These are phyloP conservation scores for Drosophila baimaii DNA, from an alignment of 1,140 invertebrate species.

Conservation along the genomic window DNA sequence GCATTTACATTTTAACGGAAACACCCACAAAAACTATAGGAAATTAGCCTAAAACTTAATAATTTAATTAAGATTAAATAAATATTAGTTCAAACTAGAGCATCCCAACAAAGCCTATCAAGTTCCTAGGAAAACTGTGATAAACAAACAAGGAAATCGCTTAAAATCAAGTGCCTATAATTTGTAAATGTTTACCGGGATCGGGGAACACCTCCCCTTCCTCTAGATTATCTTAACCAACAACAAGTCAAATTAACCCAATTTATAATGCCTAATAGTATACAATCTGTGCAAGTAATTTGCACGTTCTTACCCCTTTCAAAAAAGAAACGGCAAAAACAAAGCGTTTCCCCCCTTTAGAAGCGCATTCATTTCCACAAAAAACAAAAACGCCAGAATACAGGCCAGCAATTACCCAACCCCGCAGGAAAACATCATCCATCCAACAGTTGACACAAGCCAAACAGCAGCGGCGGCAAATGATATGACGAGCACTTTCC, in stretches of 20 bases:
- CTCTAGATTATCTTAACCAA: slow-evolving; percentile 4
- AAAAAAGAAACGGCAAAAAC: background rate
- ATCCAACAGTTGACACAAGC: slow-evolving; percentile 39
- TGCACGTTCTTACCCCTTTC: slow-evolving; percentile 10
- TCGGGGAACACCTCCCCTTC: too few species aligned
- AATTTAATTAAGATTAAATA: background rate
- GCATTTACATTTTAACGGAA: too few species aligned
- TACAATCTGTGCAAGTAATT: slow-evolving; percentile 12
- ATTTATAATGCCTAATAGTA: slow-evolving; percentile 25
- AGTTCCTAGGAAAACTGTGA: background rate
- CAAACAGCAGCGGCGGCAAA: slow-evolving; percentile 33
- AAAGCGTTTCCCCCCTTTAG: too few species aligned
- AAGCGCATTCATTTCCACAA: slow-evolving; percentile 3
- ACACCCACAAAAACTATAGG: too few species aligned
- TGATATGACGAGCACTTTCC: slow-evolving; percentile 65
- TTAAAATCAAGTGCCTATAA: background rate
- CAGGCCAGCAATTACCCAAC: slow-evolving; percentile 29
- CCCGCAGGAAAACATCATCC: slow-evolving; percentile 10
- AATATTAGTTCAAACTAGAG: background rate
- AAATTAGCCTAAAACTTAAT: too few species aligned
- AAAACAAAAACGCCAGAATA: background rate
- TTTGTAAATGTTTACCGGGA: slow-evolving; percentile 11
- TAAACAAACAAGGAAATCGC: slow-evolving; percentile 17
- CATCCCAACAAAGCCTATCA: slow-evolving; percentile 6
- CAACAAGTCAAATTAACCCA: slow-evolving; percentile 5